phyloP scores from a whole-genome alignment of 2,888 invertebrate genomes.

The Pterostichus niger region DNA sequence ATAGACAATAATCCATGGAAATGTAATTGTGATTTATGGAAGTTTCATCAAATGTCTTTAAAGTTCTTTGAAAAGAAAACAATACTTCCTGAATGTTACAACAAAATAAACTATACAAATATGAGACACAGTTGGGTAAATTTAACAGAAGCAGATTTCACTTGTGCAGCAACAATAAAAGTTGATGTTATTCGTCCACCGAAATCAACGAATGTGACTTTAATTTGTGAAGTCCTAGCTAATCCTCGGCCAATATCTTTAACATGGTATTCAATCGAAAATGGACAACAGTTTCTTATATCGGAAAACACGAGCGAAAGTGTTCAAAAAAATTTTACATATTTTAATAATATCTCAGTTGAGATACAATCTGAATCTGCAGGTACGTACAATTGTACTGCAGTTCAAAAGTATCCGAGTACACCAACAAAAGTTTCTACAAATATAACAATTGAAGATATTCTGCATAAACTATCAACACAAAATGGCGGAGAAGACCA shows the following conservation, averaged over 20 bases:
- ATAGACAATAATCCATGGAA: conserved; percentile 1
- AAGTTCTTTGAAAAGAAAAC: neutral
- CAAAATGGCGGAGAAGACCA: too few relatives aligned
- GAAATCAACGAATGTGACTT: neutral
- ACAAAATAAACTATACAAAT: neutral
- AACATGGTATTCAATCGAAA: neutral
- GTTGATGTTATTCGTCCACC: neutral
- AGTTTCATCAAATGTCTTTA: neutral
- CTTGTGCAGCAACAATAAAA: neutral
- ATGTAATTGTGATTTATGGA: neutral
- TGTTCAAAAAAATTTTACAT: too few relatives aligned
- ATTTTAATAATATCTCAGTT: too few relatives aligned
- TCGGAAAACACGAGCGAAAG: neutral
- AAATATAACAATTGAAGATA: too few relatives aligned
- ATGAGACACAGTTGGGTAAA: neutral
- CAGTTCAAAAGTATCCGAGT: too few relatives aligned
- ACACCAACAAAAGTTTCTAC: too few relatives aligned
- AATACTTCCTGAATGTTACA: neutral
- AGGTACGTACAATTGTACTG: too few relatives aligned
- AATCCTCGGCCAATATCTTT: neutral
- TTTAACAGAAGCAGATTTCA: neutral
- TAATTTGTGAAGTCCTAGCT: neutral
- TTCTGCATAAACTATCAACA: too few relatives aligned
- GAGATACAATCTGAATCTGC: too few relatives aligned
- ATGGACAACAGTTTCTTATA: neutral